Percentiles rank a stretch among this genome's conserved stretches.
These are phyloP conservation scores for Platycercus adscitus DNA, from an alignment of 2,113 vertebrate species.

Conservation along the genomic window DNA sequence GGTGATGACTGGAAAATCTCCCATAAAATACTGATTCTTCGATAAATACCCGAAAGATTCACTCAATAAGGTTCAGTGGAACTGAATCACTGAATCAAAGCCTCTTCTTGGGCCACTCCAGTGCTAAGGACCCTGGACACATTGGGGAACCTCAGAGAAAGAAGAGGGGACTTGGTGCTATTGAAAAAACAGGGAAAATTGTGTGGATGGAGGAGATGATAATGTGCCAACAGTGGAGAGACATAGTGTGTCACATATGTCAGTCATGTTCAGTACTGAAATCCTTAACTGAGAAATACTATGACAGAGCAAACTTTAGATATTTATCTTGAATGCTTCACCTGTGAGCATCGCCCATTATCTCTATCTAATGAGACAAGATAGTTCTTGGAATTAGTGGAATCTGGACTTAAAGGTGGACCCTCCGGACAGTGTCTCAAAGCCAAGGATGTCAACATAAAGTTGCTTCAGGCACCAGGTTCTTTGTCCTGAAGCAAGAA, in stretches of 20 bases:
- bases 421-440: not conserved
- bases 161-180: not conserved
- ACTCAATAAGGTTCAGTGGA: not conserved
- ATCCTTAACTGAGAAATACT: not conserved
- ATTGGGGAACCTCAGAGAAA: not conserved
- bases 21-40: not conserved
- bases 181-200: not conserved
- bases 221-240: not conserved
- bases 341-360: not conserved
- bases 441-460: not conserved
- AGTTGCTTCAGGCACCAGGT: not conserved
- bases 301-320: not conserved
- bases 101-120: not conserved
- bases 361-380: not conserved
- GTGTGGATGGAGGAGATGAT: not conserved
- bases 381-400: not conserved
- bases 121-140: not conserved
- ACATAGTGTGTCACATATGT: accelerated
- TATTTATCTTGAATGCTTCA: not conserved
- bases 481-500: not conserved
- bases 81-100: not conserved
- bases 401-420: not conserved
- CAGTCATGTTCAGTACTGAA: not conserved
- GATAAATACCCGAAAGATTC: not conserved
- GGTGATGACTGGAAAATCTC: not conserved